These are phyloP conservation scores for Heptranchias perlo DNA, from an alignment of 2,113 vertebrate species.

Conservation along the genomic window DNA sequence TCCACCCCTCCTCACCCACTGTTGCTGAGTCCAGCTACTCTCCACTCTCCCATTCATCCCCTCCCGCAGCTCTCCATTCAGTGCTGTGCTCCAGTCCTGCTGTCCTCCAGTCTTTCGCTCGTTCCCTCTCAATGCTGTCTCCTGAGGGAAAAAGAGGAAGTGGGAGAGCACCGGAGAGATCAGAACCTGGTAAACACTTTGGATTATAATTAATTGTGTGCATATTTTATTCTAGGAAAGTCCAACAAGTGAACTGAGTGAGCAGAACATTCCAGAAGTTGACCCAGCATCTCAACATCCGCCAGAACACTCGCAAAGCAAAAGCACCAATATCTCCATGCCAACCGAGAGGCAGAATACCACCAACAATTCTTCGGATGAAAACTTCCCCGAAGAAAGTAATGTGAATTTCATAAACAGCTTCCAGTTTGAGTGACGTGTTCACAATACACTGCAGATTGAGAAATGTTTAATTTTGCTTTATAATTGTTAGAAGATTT, in stretches of 20 bases:
- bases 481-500: not conserved
- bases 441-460: conserved; percentile 28
- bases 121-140: not conserved
- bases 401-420: conserved; percentile 35
- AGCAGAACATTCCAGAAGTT: conserved; percentile 63
- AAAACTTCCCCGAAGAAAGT: conserved; percentile 61
- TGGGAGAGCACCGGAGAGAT: not conserved
- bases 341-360: conserved; percentile 45
- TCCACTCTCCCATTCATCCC: not conserved
- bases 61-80: not conserved
- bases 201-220: not conserved
- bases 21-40: not conserved
- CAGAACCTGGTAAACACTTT: not conserved
- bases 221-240: conserved; percentile 68
- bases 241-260: conserved; percentile 79
- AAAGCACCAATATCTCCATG: conserved; percentile 42
- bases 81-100: not conserved
- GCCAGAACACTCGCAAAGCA: conserved; percentile 38
- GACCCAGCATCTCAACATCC: conserved; percentile 47
- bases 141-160: not conserved
- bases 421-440: not conserved
- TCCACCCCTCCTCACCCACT: not conserved
- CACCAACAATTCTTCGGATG: conserved; percentile 49
- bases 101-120: not conserved
- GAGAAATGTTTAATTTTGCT: not conserved